Percentiles rank a stretch among this genome's conserved stretches.
These are phyloP conservation scores for Brotula barbata DNA, from an alignment of 2,797 vertebrate species.

Conservation along the genomic window DNA sequence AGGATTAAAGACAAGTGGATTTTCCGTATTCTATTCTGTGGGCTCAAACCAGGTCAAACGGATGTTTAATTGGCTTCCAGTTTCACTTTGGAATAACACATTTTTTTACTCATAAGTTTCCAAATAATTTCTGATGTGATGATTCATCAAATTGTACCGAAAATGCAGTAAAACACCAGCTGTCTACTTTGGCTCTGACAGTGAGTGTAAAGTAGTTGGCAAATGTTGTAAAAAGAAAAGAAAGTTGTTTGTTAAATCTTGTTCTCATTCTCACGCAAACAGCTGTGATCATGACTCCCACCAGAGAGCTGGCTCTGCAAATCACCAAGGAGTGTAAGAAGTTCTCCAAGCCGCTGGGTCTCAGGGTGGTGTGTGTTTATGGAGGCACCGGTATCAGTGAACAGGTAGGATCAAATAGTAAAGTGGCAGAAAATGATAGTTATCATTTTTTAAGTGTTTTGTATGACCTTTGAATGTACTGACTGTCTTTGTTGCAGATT, in stretches of 20 bases:
- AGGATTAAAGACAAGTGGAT: background rate
- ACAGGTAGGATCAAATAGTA: conserved; percentile 81
- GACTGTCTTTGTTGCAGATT: conserved; percentile 80
- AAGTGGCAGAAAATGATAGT: background rate
- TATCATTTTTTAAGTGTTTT: no score
- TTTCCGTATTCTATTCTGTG: background rate
- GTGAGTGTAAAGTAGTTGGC: no score
- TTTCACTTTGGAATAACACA: no score
- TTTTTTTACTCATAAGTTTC: background rate
- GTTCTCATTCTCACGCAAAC: conserved; percentile 4
- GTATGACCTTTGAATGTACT: background rate
- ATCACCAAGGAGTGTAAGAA: conserved; percentile 99
- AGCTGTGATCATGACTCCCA: conserved; percentile 98
- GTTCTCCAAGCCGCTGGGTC: conserved; percentile 92
- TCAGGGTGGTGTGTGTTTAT: conserved; percentile 97
- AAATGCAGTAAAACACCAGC: no score
- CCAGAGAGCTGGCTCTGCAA: conserved; percentile 95
- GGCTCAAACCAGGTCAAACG: background rate
- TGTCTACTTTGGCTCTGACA: no score
- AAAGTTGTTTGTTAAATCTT: background rate
- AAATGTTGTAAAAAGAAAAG: background rate
- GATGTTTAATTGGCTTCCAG: conserved; percentile 6
- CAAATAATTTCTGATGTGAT: background rate
- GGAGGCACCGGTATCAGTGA: conserved; percentile 99
- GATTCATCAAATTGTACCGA: background rate